Evolutionary conservation across 2,797 vertebrate species (phyloP).

Genomic region (Pempheris klunzingeri): DNA sequence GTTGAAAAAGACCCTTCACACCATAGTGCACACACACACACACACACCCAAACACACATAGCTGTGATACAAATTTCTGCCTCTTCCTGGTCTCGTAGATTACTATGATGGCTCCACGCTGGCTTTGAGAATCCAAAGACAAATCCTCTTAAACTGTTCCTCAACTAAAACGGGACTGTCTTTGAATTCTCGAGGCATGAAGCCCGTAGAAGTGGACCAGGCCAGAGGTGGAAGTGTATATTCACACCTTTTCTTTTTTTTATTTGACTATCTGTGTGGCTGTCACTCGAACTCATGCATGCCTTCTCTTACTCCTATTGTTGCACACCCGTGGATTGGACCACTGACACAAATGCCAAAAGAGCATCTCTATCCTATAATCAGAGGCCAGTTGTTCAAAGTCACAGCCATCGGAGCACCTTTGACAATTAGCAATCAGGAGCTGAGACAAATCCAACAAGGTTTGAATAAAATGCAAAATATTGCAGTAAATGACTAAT

Average conservation of each 20-base stretch:
- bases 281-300: constrained; percentile 75
- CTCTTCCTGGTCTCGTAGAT: constrained; percentile 64
- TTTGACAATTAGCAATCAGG: constrained; percentile 34
- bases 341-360: constrained; percentile 61
- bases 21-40: constrained; percentile 46
- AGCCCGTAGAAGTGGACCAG: constrained; percentile 44
- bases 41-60: constrained; percentile 34
- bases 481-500: constrained; percentile 21
- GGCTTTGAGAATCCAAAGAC: constrained; percentile 66
- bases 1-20: constrained; percentile 83
- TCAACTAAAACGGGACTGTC: constrained; percentile 44
- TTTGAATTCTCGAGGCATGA: constrained; percentile 58
- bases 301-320: constrained; percentile 64
- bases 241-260: constrained; percentile 51
- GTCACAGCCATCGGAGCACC: constrained; percentile 3
- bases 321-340: constrained; percentile 58
- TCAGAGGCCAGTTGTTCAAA: constrained; percentile 14
- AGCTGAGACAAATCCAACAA: constrained; percentile 30
- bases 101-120: constrained; percentile 19
- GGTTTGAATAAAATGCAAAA: constrained; percentile 27
- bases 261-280: constrained; percentile 58
- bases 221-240: constrained; percentile 62
- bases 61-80: constrained; percentile 72
- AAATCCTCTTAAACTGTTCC: constrained; percentile 55
- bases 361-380: constrained; percentile 10